Percentiles rank a stretch among this genome's conserved stretches.
Conservation (phyloP, 2,888 invertebrate genomes). For the Shargacucullia verbasci region DNA sequence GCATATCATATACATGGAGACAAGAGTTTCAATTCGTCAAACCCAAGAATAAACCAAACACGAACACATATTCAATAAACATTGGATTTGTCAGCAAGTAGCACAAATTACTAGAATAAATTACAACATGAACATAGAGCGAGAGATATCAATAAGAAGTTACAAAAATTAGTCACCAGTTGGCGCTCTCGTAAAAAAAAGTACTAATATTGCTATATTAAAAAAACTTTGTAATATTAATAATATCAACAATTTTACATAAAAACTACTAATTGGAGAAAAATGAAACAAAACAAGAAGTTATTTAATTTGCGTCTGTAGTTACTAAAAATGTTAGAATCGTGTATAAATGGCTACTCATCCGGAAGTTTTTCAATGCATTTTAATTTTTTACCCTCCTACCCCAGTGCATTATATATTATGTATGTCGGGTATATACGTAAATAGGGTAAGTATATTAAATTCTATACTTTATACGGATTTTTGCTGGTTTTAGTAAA, state of each 20-base stretch:
- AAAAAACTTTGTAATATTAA: conserved; percentile 12
- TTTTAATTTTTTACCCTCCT: no score
- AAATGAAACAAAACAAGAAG: no score
- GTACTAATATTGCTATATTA: conserved; percentile 35
- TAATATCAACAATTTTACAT: background rate
- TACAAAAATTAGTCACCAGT: conserved; percentile 78
- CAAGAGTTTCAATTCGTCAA: conserved; percentile 70
- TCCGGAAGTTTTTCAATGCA: no score
- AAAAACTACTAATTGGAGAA: no score
- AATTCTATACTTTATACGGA: no score
- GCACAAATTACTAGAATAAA: conserved; percentile 82
- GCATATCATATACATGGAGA: conserved; percentile 83
- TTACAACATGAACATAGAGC: conserved; percentile 82
- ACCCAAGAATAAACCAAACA: conserved; percentile 71
- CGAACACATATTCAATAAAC: conserved; percentile 80
- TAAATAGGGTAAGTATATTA: no score
- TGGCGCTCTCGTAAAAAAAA: conserved; percentile 70
- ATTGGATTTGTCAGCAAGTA: conserved; percentile 75
- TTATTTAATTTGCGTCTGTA: no score
- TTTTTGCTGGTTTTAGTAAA: no score
- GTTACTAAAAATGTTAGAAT: no score
- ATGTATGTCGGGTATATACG: no score
- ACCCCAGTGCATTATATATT: no score
- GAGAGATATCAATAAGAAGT: conserved; percentile 87
- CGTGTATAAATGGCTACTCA: no score